Conservation (phyloP, 2,888 invertebrate genomes). For the Rapana venosa region DNA sequence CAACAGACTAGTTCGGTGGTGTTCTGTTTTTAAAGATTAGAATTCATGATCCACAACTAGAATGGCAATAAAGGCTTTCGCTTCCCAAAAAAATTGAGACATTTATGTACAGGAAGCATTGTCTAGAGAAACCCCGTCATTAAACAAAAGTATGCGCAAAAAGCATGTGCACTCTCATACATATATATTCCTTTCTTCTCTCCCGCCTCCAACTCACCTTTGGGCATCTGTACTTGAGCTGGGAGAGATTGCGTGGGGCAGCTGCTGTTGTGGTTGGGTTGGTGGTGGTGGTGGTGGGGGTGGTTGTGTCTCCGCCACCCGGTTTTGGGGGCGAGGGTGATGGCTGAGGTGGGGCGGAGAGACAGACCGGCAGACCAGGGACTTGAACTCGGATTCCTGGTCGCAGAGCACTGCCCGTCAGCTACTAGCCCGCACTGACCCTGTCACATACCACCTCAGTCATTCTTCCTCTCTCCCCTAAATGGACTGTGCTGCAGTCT, state of each 20-base stretch:
- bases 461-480: too few species aligned
- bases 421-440: conserved; percentile 35
- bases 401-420: conserved; percentile 54
- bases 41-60: too few species aligned
- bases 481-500: too few species aligned
- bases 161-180: not conserved
- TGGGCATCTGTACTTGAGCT: conserved; percentile 30
- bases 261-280: conserved; percentile 42
- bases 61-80: too few species aligned
- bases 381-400: conserved; percentile 71
- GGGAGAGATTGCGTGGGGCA: conserved; percentile 54
- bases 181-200: not conserved
- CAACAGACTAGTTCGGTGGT: too few species aligned
- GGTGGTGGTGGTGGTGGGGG: conserved; percentile 46
- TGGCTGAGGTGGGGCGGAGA: conserved; percentile 63
- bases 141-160: not conserved
- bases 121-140: not conserved
- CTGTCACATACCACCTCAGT: conserved; percentile 1
- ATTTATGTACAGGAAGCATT: not conserved
- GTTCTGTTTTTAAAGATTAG: too few species aligned
- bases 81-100: too few species aligned
- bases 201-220: conserved; percentile 17
- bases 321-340: conserved; percentile 71
- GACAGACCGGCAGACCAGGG: conserved; percentile 67
- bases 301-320: conserved; percentile 49